Evolutionary conservation across 2,797 vertebrate species (phyloP).

Genomic region (Acrossocheilus wenchowensis): DNA sequence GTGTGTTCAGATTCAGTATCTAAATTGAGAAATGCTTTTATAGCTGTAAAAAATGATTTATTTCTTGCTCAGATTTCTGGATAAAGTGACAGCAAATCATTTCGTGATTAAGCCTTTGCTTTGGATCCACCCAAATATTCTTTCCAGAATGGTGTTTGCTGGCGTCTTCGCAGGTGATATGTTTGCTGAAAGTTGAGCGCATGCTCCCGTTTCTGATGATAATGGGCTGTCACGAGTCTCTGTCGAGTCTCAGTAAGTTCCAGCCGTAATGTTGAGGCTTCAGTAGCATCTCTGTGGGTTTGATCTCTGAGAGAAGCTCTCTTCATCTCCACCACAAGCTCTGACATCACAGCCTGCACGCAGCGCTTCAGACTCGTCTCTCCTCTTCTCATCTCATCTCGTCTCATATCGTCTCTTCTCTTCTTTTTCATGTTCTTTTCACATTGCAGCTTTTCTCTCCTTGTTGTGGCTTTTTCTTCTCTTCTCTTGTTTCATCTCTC

Average conservation of each 20-base stretch:
- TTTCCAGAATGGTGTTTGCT: neutral
- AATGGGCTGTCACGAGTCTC: neutral
- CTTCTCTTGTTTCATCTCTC: neutral
- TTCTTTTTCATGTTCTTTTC: neutral
- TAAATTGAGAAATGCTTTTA: neutral
- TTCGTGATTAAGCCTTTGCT: neutral
- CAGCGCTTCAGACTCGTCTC: neutral
- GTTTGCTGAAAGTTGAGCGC: neutral
- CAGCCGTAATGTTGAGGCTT: neutral
- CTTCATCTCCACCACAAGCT: neutral
- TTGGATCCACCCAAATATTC: neutral
- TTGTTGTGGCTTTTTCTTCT: neutral
- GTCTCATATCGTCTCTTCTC: neutral
- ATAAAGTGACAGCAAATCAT: neutral
- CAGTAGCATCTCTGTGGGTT: constrained; percentile 16
- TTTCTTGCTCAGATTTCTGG: neutral
- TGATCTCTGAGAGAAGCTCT: constrained; percentile 13
- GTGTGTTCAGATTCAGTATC: neutral
- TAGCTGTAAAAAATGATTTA: too few relatives aligned
- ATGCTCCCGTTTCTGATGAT: neutral
- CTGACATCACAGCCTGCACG: neutral
- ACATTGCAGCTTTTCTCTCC: neutral
- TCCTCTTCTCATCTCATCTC: neutral
- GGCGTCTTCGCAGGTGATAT: neutral
- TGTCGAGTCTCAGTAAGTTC: neutral